Evolutionary conservation across 2,888 invertebrate genomes (phyloP).

Genomic region (Macrosoma leucophasiata): DNA sequence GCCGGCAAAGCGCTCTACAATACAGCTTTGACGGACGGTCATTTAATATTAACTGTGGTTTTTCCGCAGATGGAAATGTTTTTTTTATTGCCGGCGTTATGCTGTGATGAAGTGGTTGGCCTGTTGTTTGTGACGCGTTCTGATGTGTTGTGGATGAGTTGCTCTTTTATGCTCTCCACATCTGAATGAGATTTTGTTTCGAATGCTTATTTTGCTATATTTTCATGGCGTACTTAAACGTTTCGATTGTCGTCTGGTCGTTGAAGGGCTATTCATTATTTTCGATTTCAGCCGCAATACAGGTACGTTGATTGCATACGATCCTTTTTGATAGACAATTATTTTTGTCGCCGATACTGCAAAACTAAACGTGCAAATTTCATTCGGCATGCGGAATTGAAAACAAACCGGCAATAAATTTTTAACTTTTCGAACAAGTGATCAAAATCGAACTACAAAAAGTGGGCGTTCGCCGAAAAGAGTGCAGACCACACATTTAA

Average conservation of each 20-base stretch:
- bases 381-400: conserved; percentile 51
- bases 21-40: conserved; percentile 73
- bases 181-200: conserved; percentile 49
- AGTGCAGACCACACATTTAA: conserved; percentile 60
- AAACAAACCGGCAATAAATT: conserved; percentile 61
- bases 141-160: conserved; percentile 60
- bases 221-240: conserved; percentile 11
- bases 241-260: conserved; percentile 8
- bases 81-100: conserved; percentile 66
- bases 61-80: conserved; percentile 73
- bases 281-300: conserved; percentile 20
- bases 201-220: conserved; percentile 40
- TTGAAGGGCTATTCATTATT: conserved; percentile 15
- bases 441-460: conserved; percentile 68
- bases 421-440: conserved; percentile 66
- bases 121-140: conserved; percentile 66
- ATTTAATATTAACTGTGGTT: conserved; percentile 76
- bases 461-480: conserved; percentile 50
- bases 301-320: conserved; percentile 1
- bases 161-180: conserved; percentile 58
- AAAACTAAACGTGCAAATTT: conserved; percentile 36
- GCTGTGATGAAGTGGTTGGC: conserved; percentile 69
- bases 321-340: conserved; percentile 35
- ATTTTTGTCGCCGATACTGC: conserved; percentile 33
- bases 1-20: conserved; percentile 59